These are phyloP conservation scores for Platysternon megacephalum DNA, from an alignment of 2,113 vertebrate species.

Conservation along the genomic window DNA sequence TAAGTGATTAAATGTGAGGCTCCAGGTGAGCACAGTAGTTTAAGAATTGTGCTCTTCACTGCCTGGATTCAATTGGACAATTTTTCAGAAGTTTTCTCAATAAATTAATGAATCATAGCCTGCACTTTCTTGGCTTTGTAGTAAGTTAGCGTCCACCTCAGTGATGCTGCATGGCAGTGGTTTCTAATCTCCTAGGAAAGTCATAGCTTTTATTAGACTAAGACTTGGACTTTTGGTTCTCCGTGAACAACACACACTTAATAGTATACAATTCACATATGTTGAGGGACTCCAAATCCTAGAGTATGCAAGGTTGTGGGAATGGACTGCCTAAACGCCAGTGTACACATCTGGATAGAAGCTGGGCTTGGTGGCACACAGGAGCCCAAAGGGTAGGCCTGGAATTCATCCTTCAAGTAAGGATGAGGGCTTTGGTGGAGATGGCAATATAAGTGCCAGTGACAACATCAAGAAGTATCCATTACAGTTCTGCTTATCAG, in stretches of 20 bases:
- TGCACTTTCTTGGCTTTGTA: background rate
- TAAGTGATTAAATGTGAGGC: background rate
- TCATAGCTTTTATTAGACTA: background rate
- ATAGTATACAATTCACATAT: background rate
- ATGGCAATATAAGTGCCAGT: background rate
- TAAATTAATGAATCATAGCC: background rate
- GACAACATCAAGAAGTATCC: background rate
- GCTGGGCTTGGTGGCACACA: background rate
- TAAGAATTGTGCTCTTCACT: background rate
- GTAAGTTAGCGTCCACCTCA: background rate
- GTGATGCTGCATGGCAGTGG: background rate
- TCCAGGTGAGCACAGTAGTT: background rate
- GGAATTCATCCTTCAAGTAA: background rate
- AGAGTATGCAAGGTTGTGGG: fast-evolving
- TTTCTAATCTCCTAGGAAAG: background rate
- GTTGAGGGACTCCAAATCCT: background rate
- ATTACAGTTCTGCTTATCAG: background rate
- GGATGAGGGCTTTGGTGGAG: background rate
- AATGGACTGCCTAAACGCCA: background rate
- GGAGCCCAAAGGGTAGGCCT: background rate
- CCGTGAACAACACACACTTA: background rate
- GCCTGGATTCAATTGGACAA: background rate
- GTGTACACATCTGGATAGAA: background rate
- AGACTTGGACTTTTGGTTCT: background rate
- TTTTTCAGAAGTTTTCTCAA: background rate